Evolutionary conservation across 2,113 vertebrate species (phyloP).

Genomic region (Myrmophylax atrothorax): DNA sequence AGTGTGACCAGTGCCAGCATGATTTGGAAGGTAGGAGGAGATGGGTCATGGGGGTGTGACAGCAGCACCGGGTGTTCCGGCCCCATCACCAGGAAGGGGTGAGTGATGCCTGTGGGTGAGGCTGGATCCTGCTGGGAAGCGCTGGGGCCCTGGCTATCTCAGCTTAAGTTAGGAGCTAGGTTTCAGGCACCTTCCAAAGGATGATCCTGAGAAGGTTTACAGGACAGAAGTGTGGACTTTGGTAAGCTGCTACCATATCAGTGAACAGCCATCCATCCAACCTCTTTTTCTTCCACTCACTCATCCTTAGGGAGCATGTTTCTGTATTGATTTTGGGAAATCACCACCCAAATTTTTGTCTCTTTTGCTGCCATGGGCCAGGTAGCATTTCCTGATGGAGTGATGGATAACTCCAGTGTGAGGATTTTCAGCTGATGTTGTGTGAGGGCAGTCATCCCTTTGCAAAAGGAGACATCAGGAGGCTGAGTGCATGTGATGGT

Average conservation of each 20-base stretch:
- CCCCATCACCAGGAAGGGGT: background rate
- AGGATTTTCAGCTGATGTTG: background rate
- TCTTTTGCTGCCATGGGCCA: background rate
- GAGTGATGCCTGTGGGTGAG: background rate
- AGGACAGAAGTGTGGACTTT: background rate
- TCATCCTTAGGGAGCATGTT: background rate
- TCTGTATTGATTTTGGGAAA: background rate
- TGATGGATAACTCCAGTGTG: background rate
- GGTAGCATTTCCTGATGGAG: background rate
- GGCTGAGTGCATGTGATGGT: background rate
- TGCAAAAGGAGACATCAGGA: background rate
- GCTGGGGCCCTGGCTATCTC: background rate
- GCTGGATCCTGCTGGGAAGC: background rate
- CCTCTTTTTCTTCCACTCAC: background rate
- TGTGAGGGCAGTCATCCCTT: background rate
- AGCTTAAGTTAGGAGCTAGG: background rate
- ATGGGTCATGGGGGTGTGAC: conserved; percentile 4
- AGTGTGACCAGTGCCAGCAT: background rate
- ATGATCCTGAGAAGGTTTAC: background rate
- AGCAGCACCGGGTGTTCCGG: background rate
- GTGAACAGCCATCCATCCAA: background rate
- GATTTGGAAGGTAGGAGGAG: background rate
- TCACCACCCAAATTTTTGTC: background rate
- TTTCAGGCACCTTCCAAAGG: background rate
- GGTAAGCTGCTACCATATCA: background rate